Conservation (phyloP, 2,888 invertebrate species). For the Diplolepis rosae region DNA sequence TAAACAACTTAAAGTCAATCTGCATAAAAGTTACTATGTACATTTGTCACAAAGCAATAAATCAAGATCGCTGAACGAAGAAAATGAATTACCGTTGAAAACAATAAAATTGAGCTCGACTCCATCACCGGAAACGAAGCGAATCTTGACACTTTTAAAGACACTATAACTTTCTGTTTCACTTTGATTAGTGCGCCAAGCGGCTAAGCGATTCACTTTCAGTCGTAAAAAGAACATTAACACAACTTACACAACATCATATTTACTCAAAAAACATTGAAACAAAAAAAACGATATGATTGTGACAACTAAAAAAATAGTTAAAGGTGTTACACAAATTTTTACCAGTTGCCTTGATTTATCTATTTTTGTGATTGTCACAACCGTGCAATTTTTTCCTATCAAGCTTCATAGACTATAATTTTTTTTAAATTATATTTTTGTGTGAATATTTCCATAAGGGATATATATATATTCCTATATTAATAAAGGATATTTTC, state of each 20-base stretch:
- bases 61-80: constrained; percentile 15
- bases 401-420: too few species aligned
- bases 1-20: constrained; percentile 4
- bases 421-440: too few species aligned
- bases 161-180: constrained; percentile 24
- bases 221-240: not conserved
- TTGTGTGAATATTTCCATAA: too few species aligned
- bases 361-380: too few species aligned
- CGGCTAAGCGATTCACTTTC: constrained; percentile 22
- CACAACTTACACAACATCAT: not conserved
- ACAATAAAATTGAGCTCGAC: constrained; percentile 10
- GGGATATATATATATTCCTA: too few species aligned
- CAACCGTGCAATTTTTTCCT: too few species aligned
- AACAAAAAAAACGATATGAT: too few species aligned
- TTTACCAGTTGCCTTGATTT: too few species aligned
- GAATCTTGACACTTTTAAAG: constrained; percentile 10
- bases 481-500: too few species aligned
- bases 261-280: too few species aligned
- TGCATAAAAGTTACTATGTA: not conserved
- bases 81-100: constrained; percentile 7
- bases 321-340: too few species aligned
- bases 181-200: constrained; percentile 18
- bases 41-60: not conserved
- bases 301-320: too few species aligned
- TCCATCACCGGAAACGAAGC: not conserved